Evolutionary conservation across 2,888 invertebrate genomes (phyloP), one percentile per base, ranked within the genome.

Genomic region (Phortica magna): DNA sequence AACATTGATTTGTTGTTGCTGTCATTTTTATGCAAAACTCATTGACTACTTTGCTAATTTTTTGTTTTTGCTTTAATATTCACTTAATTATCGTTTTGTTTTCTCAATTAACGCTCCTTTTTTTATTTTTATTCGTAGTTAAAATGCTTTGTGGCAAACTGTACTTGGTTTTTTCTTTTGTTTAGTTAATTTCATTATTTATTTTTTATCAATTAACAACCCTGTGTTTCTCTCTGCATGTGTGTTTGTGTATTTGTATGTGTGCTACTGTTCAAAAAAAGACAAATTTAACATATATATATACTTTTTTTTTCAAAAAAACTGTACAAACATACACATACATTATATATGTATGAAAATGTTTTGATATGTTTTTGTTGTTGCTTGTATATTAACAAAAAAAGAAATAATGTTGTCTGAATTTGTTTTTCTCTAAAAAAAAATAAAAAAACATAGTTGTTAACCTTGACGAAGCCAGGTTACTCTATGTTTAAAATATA

Each of bases 241-340:
- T 31, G 31, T 64, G 7, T n/a, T n/a, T 64, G 64, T 64, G 12
- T 64, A 31, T 31, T 31, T 31, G 64, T 64, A 4, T 70, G 43
- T 70, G 17, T 70, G 43, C 41, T 70, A 82, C 77, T 82, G 75
- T 71, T 53, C 48, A 3, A 41, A 80, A 79, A 80, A 79, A 80
- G 83, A 77, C 82, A 80, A 80, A 80, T 72, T 81, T 82, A 74
- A 83, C 74, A 81, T 78, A 31, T 83, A 77, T 72, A 77, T 67
- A 43, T n/a, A n/a, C n/a, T 74, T 57, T 22, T 19, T 53, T 77
- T 77, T 75, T 80, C 75, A 83, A 83, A 81, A 76, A 72, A 82
- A 83, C 59, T 22, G 48, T 74, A 74, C 80, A 80, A 79, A 81
- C 81, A 79, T 77, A 78, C 72, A 64, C 39, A 64, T 76, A 57